Conservation (phyloP, 2,797 vertebrate species). For the Sebastiscus tertius region DNA sequence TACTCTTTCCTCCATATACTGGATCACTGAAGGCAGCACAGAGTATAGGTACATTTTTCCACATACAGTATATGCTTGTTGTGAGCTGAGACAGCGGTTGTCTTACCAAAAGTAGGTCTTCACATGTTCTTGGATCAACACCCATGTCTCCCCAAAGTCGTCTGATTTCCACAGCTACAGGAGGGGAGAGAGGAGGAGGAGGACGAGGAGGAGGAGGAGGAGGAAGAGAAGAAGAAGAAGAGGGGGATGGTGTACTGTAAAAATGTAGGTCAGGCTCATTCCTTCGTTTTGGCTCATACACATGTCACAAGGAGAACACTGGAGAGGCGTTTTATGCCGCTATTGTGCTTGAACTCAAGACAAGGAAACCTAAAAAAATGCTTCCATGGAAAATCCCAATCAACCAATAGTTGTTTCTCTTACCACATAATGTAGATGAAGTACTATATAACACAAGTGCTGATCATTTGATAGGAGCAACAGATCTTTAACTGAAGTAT, state of each 20-base stretch:
- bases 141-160: constrained; percentile 98
- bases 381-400: background rate
- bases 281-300: constrained; percentile 53
- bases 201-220: background rate
- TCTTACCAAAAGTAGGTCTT: constrained; percentile 97
- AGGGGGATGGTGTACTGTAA: constrained; percentile 54
- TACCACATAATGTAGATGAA: background rate
- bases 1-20: background rate
- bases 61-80: background rate
- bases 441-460: background rate
- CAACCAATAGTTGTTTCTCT: background rate
- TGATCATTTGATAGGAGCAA: background rate
- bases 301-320: constrained; percentile 43
- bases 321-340: background rate
- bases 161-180: constrained; percentile 97
- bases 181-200: constrained; percentile 1
- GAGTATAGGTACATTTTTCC: no score
- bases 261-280: constrained; percentile 77
- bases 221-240: background rate
- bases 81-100: background rate
- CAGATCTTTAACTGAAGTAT: background rate
- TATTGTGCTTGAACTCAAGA: constrained; percentile 19
- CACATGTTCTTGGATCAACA: constrained; percentile 98
- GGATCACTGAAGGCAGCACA: background rate
- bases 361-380: constrained; percentile 15